Evolutionary conservation across 2,113 vertebrate genomes (phyloP).

Genomic region (Solea senegalensis): DNA sequence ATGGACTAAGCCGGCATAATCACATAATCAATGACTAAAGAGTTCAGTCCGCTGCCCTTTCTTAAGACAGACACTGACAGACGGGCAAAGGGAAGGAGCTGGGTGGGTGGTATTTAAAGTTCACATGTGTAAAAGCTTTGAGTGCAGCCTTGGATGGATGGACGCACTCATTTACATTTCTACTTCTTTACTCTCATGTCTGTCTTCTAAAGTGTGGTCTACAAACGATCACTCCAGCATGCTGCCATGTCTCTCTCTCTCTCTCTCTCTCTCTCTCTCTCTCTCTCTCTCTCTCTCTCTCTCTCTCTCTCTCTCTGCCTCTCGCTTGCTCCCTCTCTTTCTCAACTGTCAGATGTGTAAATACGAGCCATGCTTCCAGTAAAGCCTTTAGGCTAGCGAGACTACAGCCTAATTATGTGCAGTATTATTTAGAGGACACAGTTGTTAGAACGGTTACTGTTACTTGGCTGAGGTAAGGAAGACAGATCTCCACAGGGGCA

Average conservation of each 20-base stretch:
- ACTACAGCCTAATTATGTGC: conserved; percentile 61
- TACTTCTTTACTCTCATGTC: conserved; percentile 49
- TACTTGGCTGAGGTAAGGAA: conserved; percentile 33
- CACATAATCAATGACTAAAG: conserved; percentile 69
- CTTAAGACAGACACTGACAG: conserved; percentile 58
- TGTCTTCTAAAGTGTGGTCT: conserved; percentile 50
- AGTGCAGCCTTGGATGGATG: conserved; percentile 54
- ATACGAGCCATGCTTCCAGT: conserved; percentile 61
- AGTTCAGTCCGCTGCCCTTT: conserved; percentile 61
- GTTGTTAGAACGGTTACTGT: conserved; percentile 40
- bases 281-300: conserved; percentile 18
- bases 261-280: not conserved
- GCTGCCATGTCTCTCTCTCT: conserved; percentile 38
- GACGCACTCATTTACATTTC: conserved; percentile 70
- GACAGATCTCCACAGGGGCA: conserved; percentile 13
- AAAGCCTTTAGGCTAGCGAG: conserved; percentile 58
- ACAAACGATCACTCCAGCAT: conserved; percentile 34
- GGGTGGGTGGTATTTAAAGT: conserved; percentile 76
- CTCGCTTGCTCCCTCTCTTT: conserved; percentile 19
- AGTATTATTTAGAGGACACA: conserved; percentile 58
- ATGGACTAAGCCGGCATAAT: conserved; percentile 45
- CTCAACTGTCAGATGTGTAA: conserved; percentile 68
- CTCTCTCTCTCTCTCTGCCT: conserved; percentile 21
- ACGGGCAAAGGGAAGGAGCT: conserved; percentile 45
- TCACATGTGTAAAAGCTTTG: conserved; percentile 63